Evolutionary conservation across 2,888 invertebrate genomes (phyloP), one percentile per base, ranked within the genome.

Genomic region (Syritta pipiens): DNA sequence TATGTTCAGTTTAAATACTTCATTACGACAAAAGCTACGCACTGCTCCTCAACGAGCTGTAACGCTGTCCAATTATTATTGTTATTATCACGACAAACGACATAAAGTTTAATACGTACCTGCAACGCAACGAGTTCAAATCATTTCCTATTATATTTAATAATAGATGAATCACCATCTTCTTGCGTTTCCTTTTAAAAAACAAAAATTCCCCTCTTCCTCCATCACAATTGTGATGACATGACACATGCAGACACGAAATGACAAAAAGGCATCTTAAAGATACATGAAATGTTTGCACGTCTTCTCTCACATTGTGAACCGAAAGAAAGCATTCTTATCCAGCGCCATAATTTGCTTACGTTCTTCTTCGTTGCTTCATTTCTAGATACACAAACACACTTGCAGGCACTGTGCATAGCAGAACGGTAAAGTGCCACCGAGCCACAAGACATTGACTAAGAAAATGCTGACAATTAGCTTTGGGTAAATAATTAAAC

Each of bases 401-500:
- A 37, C 37, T 32, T 14, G 9, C 24, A 48, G 10, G 22, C 10
- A 51, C 7, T 12, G 14, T 40, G 44, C 51, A 37, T 35, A 24
- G 24, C 40, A 53, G 28, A 77, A 77, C 65, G 59, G 77, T 65
- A 65, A 71, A 59, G 44, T 62, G 63, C 65, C 59, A 72, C 65
- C 24, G 59, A 53, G 55, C 40, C 46, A 48, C 46, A 32, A n/a
- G n/a, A n/a, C n/a, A n/a, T n/a, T n/a, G 40, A 65, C 37, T 37
- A 51, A 14, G 9, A 24, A 49, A 67, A 37, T 60, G 51, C 63
- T 51, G 24, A 10, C 67, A 74, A 79, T 79, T 79, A 79, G 74
- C 60, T 68, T 22, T 57, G 62, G 30, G 67, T 68, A 79, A 79
- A 74, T 74, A 79, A 74, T 72, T 72, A 60, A 72, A 72, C 53